Percentiles rank a stretch among this genome's conserved stretches.
Evolutionary conservation across 2,888 invertebrate species (phyloP).

Genomic region (Drosophila nr. perissopoda): DNA sequence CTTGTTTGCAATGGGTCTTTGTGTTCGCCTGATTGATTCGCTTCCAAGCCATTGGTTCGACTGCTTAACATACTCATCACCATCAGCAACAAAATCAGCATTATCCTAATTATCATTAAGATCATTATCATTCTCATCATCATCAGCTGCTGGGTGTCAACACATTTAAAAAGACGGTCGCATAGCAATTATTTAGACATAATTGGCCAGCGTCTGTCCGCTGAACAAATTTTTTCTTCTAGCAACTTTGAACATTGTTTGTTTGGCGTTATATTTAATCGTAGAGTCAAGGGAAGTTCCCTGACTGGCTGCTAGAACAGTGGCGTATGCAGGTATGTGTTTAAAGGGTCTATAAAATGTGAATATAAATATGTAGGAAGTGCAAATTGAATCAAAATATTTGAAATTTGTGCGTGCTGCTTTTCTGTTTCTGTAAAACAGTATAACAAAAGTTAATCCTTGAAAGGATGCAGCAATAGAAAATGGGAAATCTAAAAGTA

Average conservation of each 20-base stretch:
- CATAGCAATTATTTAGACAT: conserved; percentile 73
- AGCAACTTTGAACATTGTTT: conserved; percentile 30
- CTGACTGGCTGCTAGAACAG: not conserved
- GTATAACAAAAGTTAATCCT: not conserved
- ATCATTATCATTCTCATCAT: conserved; percentile 6
- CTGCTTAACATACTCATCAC: conserved; percentile 54
- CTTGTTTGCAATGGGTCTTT: conserved; percentile 51
- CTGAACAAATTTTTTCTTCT: conserved; percentile 33
- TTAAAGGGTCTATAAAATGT: not conserved
- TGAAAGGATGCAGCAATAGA: not conserved
- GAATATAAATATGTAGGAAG: not conserved
- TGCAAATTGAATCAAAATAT: not conserved
- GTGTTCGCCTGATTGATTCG: conserved; percentile 68
- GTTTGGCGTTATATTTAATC: not conserved
- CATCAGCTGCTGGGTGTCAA: conserved; percentile 52
- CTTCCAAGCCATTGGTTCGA: conserved; percentile 64
- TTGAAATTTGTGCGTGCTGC: not conserved
- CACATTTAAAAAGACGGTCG: conserved; percentile 64
- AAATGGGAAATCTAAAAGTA: not conserved
- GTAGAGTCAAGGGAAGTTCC: not conserved
- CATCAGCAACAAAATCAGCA: conserved; percentile 16
- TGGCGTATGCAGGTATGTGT: not conserved
- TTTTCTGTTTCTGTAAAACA: not conserved
- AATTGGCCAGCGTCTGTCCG: conserved; percentile 55
- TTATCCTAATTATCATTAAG: conserved; percentile 1